Evolutionary conservation across 2,797 vertebrate species (phyloP).

Genomic region (Gila robusta): DNA sequence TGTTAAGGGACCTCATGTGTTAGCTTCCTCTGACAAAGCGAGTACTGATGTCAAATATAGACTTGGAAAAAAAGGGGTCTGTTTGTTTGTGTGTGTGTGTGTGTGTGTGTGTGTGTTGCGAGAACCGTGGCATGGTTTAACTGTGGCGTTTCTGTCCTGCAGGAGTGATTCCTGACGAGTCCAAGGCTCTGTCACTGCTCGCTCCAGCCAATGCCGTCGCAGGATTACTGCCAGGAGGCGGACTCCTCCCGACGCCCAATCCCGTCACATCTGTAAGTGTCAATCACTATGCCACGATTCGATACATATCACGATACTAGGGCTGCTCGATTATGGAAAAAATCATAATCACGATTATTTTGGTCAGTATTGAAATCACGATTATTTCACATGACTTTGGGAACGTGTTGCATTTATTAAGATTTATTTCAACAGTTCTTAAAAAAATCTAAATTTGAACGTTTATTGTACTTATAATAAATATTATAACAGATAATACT

Average conservation of each 20-base stretch:
- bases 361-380: too few species aligned
- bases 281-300: not conserved
- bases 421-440: too few species aligned
- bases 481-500: too few species aligned
- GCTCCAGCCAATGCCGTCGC: slow-evolving; percentile 99
- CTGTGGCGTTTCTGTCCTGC: slow-evolving; percentile 82
- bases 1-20: slow-evolving; percentile 55
- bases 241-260: slow-evolving; percentile 97
- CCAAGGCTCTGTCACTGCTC: slow-evolving; percentile 98
- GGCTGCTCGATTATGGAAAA: too few species aligned
- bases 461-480: too few species aligned
- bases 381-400: too few species aligned
- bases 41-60: slow-evolving; percentile 69
- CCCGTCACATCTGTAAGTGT: slow-evolving; percentile 89
- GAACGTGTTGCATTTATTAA: too few species aligned
- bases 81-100: slow-evolving; percentile 69
- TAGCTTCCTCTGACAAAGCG: slow-evolving; percentile 67
- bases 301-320: too few species aligned
- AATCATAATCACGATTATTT: too few species aligned
- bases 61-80: slow-evolving; percentile 79
- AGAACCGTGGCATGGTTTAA: slow-evolving; percentile 16
- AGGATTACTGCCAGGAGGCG: slow-evolving; percentile 97
- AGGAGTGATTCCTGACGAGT: slow-evolving; percentile 99
- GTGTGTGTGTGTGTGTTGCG: slow-evolving; percentile 55
- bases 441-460: too few species aligned